Base-by-base conservation (phyloP, 2,113 vertebrate species). In the Heliornis fulica region DNA sequence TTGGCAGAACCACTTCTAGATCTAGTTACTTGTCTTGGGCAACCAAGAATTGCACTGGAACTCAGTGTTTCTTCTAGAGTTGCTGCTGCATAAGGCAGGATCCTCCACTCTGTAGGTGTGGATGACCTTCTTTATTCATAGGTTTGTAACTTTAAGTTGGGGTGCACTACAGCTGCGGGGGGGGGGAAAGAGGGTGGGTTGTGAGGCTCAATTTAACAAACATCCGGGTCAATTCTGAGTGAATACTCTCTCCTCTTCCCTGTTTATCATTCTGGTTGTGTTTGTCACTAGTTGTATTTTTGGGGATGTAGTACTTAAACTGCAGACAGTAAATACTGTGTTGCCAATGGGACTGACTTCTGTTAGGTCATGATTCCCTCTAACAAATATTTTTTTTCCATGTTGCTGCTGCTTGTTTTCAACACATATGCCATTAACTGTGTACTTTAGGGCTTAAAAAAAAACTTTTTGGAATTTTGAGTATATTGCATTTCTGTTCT, bases 161-260 rank as follows among this genome's bases (percentile, higher is more conserved):
- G 11, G 7, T 86, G 43, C 11, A 20, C 15, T 68, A 18, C 16
- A 65, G 1, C 32, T 54, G 46, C 1, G 2, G 3, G 1, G 4
- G 26, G 10, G 19, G 46, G 46, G n/a, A n/a, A n/a, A n/a, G n/a
- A n/a, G n/a, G 51, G 9, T 53, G 25, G 50, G 26, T 51, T 74
- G 70, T 41, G 15, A 38, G 21, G 32, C 17, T 63, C 34, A 56
- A 11, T 20, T 68, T 83, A 60, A n/a, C 13, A 68, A 64, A 9
- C 5, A 32, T 69, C 12, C 77, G 20, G 5, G 16, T 26, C 15
- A 3, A 2, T 85, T 92, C 45, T n/a, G 41, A 61, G 26, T 34
- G 40, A 70, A 29, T 32, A n/a, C 9, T 4, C 16, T 89, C 29
- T 71, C 13, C 4, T 72, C 20, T 71, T 83, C 5, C 2, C 41